A percentile compares a stretch with the other conserved stretches of the same genome.
These are phyloP conservation scores for Mythimna impura DNA, from an alignment of 2,888 invertebrate species.

Conservation along the genomic window DNA sequence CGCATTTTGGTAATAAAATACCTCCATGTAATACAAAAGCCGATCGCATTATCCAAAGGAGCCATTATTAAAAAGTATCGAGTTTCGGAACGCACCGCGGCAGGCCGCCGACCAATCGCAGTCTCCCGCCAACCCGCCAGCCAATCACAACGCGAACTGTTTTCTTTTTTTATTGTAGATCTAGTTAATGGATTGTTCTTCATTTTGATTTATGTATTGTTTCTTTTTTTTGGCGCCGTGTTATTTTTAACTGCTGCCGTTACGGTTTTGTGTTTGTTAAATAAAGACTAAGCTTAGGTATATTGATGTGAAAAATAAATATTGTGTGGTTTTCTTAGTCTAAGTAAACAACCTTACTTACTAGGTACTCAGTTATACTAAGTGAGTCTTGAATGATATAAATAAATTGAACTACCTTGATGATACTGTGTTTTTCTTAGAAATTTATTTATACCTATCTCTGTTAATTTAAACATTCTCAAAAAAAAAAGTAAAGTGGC, in stretches of 20 bases:
- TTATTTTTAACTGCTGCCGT: slow-evolving; percentile 65
- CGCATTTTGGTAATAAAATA: slow-evolving; percentile 88
- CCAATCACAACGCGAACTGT: slow-evolving; percentile 80
- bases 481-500: too few species aligned
- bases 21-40: slow-evolving; percentile 86
- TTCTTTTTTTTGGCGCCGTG: slow-evolving; percentile 70
- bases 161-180: slow-evolving; percentile 85
- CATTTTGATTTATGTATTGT: slow-evolving; percentile 87
- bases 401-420: slow-evolving; percentile 6
- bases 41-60: slow-evolving; percentile 90
- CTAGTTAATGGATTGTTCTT: slow-evolving; percentile 89
- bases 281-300: slow-evolving; percentile 42
- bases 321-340: slow-evolving; percentile 19
- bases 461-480: too few species aligned
- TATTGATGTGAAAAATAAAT: slow-evolving; percentile 24
- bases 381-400: background rate
- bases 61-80: slow-evolving; percentile 91
- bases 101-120: slow-evolving; percentile 80
- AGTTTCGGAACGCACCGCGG: slow-evolving; percentile 85
- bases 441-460: too few species aligned
- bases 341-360: background rate
- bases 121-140: slow-evolving; percentile 76
- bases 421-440: too few species aligned
- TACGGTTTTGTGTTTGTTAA: slow-evolving; percentile 49
- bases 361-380: background rate